Base-by-base conservation (phyloP, 2,888 invertebrate species). In the Tiliacea citrago region DNA sequence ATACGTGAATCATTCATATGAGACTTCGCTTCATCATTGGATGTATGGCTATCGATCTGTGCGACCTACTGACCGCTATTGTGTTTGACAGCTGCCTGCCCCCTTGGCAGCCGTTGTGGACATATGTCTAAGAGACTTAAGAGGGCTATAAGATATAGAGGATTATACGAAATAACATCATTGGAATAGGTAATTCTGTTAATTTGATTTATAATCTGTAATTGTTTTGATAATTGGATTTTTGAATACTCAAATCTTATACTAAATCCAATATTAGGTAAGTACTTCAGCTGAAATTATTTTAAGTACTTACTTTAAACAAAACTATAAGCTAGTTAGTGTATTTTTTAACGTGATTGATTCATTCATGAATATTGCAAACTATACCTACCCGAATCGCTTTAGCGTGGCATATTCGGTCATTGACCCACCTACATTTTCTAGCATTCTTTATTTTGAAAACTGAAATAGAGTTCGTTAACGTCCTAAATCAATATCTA, bases 21-120 rank as follows among this genome's bases (percentile, higher is more conserved):
- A 66, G 68, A 57, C 18, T 29, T 12, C 6, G 68, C 16, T 68
- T 53, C 21, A 61, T 51, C 51, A 80, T 72, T 82, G 81, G 75
- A 66, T 79, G 66, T 75, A 39, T 71, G 7, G 58, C 10, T 84
- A 85, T 85, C 73, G 85, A 85, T 85, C 76, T 73, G 60, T 61
- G 80, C 67, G 86, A 81, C 85, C 85, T 65, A 86, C 70, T 86
- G 82, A 86, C 85, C 76, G 70, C 18, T 65, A 72, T 73, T 79
- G 55, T 55, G 39, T 70, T 72, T 69, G 76, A 72, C 84, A 82
- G 69, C 68, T 76, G 65, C n/a, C 62, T 55, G n/a, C 21, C 39
- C 21, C 29, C 29, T 47, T 47, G 5, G 39, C 16, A 42, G 53
- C 58, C 62, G 29, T 18, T 63, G 55, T 57, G 16, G 47, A 42